These are phyloP conservation scores for Presbytis comata DNA, from an alignment of 2,797 vertebrate species.

Conservation along the genomic window DNA sequence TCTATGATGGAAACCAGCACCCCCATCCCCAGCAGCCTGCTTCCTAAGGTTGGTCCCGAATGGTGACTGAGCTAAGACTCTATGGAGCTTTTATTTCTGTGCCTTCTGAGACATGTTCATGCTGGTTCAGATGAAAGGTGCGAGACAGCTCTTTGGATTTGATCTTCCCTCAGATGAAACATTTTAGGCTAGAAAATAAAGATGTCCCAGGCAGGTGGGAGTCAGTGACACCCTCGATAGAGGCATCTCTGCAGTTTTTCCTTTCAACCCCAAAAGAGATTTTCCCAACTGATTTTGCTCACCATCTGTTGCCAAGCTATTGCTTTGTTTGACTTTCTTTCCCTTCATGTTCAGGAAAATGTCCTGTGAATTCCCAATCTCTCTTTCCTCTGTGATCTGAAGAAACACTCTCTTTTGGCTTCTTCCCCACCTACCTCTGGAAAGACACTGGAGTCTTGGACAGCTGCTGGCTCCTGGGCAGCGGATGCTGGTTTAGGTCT, in stretches of 20 bases:
- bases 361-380: not conserved
- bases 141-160: not conserved
- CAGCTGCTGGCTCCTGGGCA: not conserved
- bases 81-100: not conserved
- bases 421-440: not conserved
- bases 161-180: not conserved
- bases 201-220: constrained; percentile 6
- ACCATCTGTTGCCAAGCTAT: constrained; percentile 3
- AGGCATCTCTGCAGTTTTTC: not conserved
- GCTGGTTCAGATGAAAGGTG: not conserved
- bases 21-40: too few relatives aligned
- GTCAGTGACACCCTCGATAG: not conserved
- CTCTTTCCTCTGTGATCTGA: not conserved
- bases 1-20: not conserved
- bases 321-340: constrained; percentile 28
- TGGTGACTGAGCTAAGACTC: not conserved
- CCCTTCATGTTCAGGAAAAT: constrained; percentile 21
- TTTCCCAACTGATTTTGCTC: not conserved
- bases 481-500: not conserved
- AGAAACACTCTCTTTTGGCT: not conserved
- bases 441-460: not conserved
- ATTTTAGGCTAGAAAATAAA: constrained; percentile 39
- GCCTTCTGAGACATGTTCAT: not conserved
- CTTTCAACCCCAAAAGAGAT: constrained; percentile 13
- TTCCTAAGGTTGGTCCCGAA: not conserved